A percentile compares a stretch with the other conserved stretches of the same genome.
Evolutionary conservation across 2,797 vertebrate genomes (phyloP).

Genomic region (Phalloptychus januarius): DNA sequence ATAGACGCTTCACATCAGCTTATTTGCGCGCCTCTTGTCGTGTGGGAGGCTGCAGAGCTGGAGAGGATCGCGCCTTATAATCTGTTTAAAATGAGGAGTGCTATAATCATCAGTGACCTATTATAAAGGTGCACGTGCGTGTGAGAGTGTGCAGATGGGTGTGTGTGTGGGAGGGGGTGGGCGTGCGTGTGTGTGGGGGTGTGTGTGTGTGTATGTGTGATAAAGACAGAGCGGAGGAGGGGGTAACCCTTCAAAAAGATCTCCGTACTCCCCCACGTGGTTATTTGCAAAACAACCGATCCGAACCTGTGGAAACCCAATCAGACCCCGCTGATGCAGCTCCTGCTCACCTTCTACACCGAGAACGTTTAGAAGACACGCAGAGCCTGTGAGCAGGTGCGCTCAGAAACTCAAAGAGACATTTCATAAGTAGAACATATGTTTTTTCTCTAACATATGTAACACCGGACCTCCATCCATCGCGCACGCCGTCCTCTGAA

Average conservation of each 20-base stretch:
- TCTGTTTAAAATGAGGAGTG: slow-evolving; percentile 75
- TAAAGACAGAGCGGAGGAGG: neutral
- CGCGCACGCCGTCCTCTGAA: slow-evolving; percentile 59
- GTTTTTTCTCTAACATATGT: slow-evolving; percentile 65
- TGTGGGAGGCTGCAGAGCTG: slow-evolving; percentile 70
- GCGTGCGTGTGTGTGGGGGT: slow-evolving; percentile 47
- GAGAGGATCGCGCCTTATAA: slow-evolving; percentile 67
- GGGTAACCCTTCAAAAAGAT: slow-evolving; percentile 71
- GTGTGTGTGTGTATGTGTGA: slow-evolving; percentile 26
- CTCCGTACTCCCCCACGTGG: slow-evolving; percentile 88
- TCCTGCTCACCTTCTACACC: slow-evolving; percentile 46
- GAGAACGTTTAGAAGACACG: slow-evolving; percentile 17
- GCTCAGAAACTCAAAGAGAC: slow-evolving; percentile 55
- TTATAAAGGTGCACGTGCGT: slow-evolving; percentile 67
- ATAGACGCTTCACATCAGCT: slow-evolving; percentile 52
- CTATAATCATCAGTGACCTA: slow-evolving; percentile 80
- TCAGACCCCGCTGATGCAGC: slow-evolving; percentile 71
- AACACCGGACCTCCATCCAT: slow-evolving; percentile 56
- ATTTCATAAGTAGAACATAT: slow-evolving; percentile 72
- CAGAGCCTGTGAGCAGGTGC: slow-evolving; percentile 17
- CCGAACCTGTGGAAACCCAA: slow-evolving; percentile 68
- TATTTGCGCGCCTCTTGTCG: slow-evolving; percentile 58
- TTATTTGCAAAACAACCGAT: slow-evolving; percentile 85
- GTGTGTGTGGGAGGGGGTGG: too few species aligned
- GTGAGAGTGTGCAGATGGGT: slow-evolving; percentile 36